phyloP scores from a whole-genome alignment of 2,797 vertebrate genomes.

The Xerus rutilus region DNA sequence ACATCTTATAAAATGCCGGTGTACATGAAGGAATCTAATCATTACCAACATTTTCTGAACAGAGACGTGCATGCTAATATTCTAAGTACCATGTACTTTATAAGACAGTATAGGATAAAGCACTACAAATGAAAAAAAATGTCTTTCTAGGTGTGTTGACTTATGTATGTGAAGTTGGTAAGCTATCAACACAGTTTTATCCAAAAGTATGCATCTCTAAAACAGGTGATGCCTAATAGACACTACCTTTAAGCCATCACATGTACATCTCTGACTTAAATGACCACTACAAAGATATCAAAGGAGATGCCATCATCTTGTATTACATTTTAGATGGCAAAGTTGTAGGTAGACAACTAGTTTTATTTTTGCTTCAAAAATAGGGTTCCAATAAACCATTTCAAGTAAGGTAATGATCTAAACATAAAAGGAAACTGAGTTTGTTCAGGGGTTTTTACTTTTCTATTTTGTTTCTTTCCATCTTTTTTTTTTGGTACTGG shows the following conservation, averaged over 20 bases:
- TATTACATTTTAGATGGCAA: slow-evolving; percentile 33
- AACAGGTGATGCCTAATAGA: slow-evolving; percentile 28
- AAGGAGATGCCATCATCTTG: not conserved
- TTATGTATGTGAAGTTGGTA: slow-evolving; percentile 4
- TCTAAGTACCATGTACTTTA: slow-evolving; percentile 42
- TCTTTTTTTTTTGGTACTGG: not conserved
- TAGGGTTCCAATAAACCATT: slow-evolving; percentile 37
- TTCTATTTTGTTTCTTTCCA: slow-evolving; percentile 40
- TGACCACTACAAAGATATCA: slow-evolving; percentile 36
- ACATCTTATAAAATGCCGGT: slow-evolving; percentile 44
- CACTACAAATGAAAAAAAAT: slow-evolving; percentile 42
- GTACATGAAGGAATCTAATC: slow-evolving; percentile 38
- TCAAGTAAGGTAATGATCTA: slow-evolving; percentile 48
- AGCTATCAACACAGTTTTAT: not conserved
- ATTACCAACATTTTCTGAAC: slow-evolving; percentile 32
- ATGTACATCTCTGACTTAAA: slow-evolving; percentile 15
- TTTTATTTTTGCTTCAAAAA: slow-evolving; percentile 59
- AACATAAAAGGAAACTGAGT: slow-evolving; percentile 1
- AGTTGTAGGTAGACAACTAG: not conserved
- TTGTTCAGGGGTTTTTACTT: not conserved
- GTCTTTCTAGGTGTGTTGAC: not conserved
- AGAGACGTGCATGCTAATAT: not conserved
- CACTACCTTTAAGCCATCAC: slow-evolving; percentile 50
- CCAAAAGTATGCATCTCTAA: slow-evolving; percentile 21
- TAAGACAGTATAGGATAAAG: slow-evolving; percentile 41